These are phyloP conservation scores for Oryzias woworae DNA, from an alignment of 2,113 vertebrate species.

Conservation along the genomic window DNA sequence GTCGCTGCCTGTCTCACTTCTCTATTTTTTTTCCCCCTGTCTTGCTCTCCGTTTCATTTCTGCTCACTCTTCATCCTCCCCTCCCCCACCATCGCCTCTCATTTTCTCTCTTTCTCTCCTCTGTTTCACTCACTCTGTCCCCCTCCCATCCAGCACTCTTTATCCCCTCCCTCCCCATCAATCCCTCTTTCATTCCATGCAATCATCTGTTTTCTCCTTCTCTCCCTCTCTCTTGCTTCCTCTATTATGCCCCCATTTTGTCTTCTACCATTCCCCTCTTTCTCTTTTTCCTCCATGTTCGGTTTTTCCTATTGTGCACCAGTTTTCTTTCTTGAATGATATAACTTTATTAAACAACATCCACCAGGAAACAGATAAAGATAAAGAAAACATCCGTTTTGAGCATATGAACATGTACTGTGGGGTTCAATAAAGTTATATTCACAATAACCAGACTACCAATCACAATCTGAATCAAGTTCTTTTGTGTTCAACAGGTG, in stretches of 20 bases:
- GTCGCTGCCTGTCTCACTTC: slow-evolving; percentile 35
- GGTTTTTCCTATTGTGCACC: slow-evolving; percentile 64
- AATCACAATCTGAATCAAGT: not conserved
- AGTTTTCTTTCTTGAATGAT: slow-evolving; percentile 38
- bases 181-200: slow-evolving; percentile 74
- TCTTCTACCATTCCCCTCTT: slow-evolving; percentile 63
- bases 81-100: slow-evolving; percentile 61
- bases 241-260: slow-evolving; percentile 73
- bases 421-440: not conserved
- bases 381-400: not conserved
- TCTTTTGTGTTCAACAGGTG: slow-evolving; percentile 61
- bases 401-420: slow-evolving; percentile 9
- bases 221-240: slow-evolving; percentile 51
- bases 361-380: not conserved
- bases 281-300: slow-evolving; percentile 65
- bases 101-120: slow-evolving; percentile 42
- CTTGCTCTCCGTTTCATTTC: slow-evolving; percentile 23
- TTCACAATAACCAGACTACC: slow-evolving; percentile 10
- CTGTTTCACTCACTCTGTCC: slow-evolving; percentile 44
- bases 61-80: slow-evolving; percentile 51
- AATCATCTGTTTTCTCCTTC: slow-evolving; percentile 68
- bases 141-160: slow-evolving; percentile 55
- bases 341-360: slow-evolving; percentile 54
- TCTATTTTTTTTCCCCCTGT: slow-evolving; percentile 10
- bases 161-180: slow-evolving; percentile 66